Evolutionary conservation across 2,888 invertebrate genomes (phyloP).

Genomic region (Aspidapion aeneum): DNA sequence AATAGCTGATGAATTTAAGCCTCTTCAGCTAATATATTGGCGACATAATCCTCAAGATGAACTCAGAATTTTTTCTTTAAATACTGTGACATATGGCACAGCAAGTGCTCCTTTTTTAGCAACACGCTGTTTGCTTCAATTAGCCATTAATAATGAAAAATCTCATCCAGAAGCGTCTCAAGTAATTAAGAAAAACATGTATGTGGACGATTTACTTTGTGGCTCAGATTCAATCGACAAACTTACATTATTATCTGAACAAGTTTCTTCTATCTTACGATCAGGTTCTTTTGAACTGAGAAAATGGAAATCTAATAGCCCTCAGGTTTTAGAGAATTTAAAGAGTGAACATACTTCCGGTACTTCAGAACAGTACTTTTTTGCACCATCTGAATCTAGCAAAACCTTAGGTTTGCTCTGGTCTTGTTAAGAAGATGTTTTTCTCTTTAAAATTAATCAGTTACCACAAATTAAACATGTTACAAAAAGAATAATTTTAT

Average conservation of each 20-base stretch:
- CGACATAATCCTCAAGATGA: background rate
- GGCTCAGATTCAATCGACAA: conserved; percentile 18
- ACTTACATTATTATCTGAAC: conserved; percentile 9
- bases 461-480: background rate
- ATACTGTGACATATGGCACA: background rate
- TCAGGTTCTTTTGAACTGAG: conserved; percentile 19
- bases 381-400: background rate
- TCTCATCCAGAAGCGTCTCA: conserved; percentile 16
- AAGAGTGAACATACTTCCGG: background rate
- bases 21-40: background rate
- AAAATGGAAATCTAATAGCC: conserved; percentile 24
- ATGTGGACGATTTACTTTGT: conserved; percentile 24
- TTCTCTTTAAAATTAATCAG: background rate
- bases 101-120: background rate
- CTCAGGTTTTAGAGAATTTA: conserved; percentile 5
- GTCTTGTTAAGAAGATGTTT: background rate
- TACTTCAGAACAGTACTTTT: background rate
- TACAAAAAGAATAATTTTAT: background rate
- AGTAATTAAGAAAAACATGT: conserved; percentile 18
- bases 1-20: background rate
- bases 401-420: background rate
- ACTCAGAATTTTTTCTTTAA: conserved; percentile 3
- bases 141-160: conserved; percentile 19
- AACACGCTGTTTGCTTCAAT: conserved; percentile 19
- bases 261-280: conserved; percentile 13